phyloP scores from a whole-genome alignment of 2,113 vertebrate species.

The Actenoides hombroni region DNA sequence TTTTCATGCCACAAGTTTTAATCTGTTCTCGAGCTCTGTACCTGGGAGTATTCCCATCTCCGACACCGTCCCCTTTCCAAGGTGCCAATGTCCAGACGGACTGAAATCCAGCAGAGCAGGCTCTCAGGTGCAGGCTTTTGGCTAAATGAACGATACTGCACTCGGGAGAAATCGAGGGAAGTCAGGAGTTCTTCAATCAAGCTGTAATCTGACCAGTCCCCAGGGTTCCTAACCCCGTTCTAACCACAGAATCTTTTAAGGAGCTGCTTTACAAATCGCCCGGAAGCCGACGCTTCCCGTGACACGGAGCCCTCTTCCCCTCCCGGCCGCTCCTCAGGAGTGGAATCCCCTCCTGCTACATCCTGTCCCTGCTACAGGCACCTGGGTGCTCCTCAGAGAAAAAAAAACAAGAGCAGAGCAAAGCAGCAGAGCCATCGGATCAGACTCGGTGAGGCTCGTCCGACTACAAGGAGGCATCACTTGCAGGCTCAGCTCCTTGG shows the following conservation, averaged over 20 bases:
- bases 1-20: neutral
- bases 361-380: neutral
- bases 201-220: neutral
- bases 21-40: neutral
- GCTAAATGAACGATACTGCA: neutral
- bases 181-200: neutral
- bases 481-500: neutral
- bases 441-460: fast-evolving
- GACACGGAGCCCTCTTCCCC: neutral
- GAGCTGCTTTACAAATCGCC: neutral
- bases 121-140: neutral
- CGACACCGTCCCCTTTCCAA: neutral
- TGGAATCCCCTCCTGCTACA: neutral
- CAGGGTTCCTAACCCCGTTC: neutral
- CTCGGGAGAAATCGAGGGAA: fast-evolving
- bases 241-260: fast-evolving
- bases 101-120: neutral
- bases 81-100: neutral
- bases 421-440: neutral
- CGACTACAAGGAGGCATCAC: neutral
- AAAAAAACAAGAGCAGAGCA: neutral
- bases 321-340: neutral
- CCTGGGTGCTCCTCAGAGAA: neutral
- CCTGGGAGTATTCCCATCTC: neutral
- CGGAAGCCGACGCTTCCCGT: fast-evolving